Conservation (phyloP, 2,888 invertebrate genomes). For the Pilophorus perplexus region DNA sequence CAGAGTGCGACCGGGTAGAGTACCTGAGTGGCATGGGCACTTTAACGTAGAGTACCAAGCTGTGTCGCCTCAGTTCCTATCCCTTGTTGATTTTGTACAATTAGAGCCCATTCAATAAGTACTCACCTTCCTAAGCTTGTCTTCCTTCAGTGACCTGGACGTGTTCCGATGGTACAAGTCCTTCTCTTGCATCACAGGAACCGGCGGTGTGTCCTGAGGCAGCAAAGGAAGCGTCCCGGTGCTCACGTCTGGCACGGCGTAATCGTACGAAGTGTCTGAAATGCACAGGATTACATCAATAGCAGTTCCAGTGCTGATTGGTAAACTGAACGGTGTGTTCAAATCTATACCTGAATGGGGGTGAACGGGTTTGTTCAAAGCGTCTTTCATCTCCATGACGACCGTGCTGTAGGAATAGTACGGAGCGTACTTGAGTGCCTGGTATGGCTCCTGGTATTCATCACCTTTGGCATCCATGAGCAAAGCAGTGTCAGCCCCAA, state of each 20-base stretch:
- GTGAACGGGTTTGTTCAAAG: conserved; percentile 51
- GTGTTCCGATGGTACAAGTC: conserved; percentile 41
- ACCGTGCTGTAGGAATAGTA: conserved; percentile 75
- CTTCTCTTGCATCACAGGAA: conserved; percentile 52
- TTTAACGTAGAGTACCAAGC: too few species aligned
- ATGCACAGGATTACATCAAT: too few species aligned
- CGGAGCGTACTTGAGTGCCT: conserved; percentile 70
- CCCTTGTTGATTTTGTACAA: too few species aligned
- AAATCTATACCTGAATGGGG: conserved; percentile 47
- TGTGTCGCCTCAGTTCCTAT: too few species aligned
- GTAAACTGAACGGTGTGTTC: background rate
- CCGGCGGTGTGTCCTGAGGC: conserved; percentile 56
- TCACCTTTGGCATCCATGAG: conserved; percentile 54
- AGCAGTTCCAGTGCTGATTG: background rate
- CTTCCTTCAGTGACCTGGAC: conserved; percentile 47
- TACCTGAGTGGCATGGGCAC: too few species aligned
- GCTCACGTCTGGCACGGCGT: conserved; percentile 69
- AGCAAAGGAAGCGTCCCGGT: conserved; percentile 65
- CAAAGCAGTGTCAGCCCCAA: conserved; percentile 51
- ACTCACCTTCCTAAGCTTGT: conserved; percentile 57
- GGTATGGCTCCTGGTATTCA: conserved; percentile 73
- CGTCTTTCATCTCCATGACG: conserved; percentile 70
- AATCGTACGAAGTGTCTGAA: conserved; percentile 70
- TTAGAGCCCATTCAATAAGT: too few species aligned
- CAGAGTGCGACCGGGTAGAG: too few species aligned